Evolutionary conservation across 2,113 vertebrate genomes (phyloP).

Genomic region (Gobio gobio): DNA sequence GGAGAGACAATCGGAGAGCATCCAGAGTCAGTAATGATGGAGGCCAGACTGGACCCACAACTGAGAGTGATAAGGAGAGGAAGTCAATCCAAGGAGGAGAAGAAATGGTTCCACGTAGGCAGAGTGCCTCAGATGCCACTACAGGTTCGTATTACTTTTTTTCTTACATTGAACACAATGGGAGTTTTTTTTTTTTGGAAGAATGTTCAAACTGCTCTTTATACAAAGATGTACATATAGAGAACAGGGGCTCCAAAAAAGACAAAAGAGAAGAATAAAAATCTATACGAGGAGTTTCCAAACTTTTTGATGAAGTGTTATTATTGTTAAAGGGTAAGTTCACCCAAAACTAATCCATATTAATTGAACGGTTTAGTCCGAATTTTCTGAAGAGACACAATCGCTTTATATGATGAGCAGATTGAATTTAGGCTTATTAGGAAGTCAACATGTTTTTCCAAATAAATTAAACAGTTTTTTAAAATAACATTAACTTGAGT

Average conservation of each 20-base stretch:
- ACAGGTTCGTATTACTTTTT: conserved; percentile 47
- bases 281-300: not conserved
- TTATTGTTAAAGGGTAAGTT: not conserved
- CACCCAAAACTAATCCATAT: no score
- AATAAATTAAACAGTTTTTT: no score
- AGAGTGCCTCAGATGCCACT: conserved; percentile 68
- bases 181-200: not conserved
- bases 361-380: no score
- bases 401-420: no score
- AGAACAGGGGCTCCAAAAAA: not conserved
- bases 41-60: conserved; percentile 42
- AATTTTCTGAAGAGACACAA: no score
- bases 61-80: conserved; percentile 59
- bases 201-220: not conserved
- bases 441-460: no score
- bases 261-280: not conserved
- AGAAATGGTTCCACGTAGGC: conserved; percentile 59
- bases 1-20: conserved; percentile 82
- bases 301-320: not conserved
- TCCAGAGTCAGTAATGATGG: conserved; percentile 76
- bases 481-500: no score
- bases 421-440: no score
- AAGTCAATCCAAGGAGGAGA: conserved; percentile 44
- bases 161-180: not conserved
- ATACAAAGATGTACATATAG: not conserved